These are phyloP conservation scores for Aepyceros melampus DNA, from an alignment of 2,113 vertebrate species.

Conservation along the genomic window DNA sequence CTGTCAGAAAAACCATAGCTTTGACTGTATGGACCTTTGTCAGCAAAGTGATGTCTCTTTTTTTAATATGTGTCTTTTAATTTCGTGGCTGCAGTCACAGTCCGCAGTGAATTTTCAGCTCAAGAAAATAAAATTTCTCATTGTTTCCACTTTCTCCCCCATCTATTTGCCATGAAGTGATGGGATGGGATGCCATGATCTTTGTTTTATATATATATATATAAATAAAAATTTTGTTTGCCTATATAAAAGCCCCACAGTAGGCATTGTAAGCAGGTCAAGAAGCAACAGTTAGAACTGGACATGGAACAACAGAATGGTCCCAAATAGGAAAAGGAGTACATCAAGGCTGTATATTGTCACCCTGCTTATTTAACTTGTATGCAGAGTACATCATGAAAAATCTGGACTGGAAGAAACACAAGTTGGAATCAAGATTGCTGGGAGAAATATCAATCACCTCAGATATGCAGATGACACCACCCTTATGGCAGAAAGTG, in stretches of 20 bases:
- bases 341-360: too few relatives aligned
- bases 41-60: neutral
- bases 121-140: neutral
- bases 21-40: neutral
- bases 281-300: too few relatives aligned
- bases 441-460: too few relatives aligned
- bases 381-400: too few relatives aligned
- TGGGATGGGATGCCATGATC: neutral
- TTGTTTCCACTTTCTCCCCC: neutral
- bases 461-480: too few relatives aligned
- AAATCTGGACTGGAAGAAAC: too few relatives aligned
- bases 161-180: neutral
- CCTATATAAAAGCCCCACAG: neutral
- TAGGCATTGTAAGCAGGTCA: neutral
- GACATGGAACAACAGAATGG: too few relatives aligned
- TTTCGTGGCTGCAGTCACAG: neutral
- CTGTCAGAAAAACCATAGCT: neutral
- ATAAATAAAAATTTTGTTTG: neutral
- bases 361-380: too few relatives aligned
- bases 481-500: too few relatives aligned
- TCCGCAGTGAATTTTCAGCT: fast-evolving
- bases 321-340: too few relatives aligned
- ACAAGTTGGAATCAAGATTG: too few relatives aligned
- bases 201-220: neutral
- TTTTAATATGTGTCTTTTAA: neutral